Percentiles rank a stretch among this genome's conserved stretches.
These are phyloP conservation scores for Drosophila saltans DNA, from an alignment of 1,140 invertebrate genomes.

Conservation along the genomic window DNA sequence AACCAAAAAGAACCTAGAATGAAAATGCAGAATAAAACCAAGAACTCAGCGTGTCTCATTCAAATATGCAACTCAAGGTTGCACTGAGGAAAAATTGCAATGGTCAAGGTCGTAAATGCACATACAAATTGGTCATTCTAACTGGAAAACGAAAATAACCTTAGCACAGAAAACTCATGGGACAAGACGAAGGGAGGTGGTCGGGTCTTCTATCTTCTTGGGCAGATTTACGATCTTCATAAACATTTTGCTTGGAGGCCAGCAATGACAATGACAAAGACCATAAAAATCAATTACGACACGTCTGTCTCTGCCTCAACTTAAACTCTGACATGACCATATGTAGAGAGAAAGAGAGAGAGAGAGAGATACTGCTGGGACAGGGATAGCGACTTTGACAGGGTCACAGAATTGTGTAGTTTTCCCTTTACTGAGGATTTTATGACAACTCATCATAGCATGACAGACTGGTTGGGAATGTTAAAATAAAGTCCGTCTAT, in stretches of 20 bases:
- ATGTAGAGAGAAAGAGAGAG: not conserved
- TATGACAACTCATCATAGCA: slow-evolving; percentile 81
- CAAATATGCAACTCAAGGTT: slow-evolving; percentile 46
- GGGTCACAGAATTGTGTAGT: not conserved
- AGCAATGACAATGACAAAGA: slow-evolving; percentile 71
- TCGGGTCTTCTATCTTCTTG: slow-evolving; percentile 3
- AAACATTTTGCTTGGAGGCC: slow-evolving; percentile 47
- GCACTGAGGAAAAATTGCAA: slow-evolving; percentile 24
- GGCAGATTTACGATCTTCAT: slow-evolving; percentile 69
- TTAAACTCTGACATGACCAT: slow-evolving; percentile 70
- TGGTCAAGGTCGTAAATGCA: slow-evolving; percentile 62
- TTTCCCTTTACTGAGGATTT: slow-evolving; percentile 60
- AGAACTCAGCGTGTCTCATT: slow-evolving; percentile 27
- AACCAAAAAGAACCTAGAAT: not conserved
- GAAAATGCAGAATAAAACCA: not conserved
- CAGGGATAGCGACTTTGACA: slow-evolving; percentile 30
- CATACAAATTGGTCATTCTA: slow-evolving; percentile 64
- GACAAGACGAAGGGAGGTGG: slow-evolving; percentile 15
- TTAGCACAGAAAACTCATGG: slow-evolving; percentile 12
- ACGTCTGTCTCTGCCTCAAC: slow-evolving; percentile 60
- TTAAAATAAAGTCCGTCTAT: slow-evolving; percentile 66
- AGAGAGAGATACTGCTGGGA: slow-evolving; percentile 19
- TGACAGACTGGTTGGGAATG: slow-evolving; percentile 57
- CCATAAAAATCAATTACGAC: slow-evolving; percentile 81
- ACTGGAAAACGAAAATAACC: slow-evolving; percentile 40